Percentiles rank a stretch among this genome's conserved stretches.
Evolutionary conservation across 2,113 vertebrate species (phyloP).

Genomic region (Bagarius yarrelli): DNA sequence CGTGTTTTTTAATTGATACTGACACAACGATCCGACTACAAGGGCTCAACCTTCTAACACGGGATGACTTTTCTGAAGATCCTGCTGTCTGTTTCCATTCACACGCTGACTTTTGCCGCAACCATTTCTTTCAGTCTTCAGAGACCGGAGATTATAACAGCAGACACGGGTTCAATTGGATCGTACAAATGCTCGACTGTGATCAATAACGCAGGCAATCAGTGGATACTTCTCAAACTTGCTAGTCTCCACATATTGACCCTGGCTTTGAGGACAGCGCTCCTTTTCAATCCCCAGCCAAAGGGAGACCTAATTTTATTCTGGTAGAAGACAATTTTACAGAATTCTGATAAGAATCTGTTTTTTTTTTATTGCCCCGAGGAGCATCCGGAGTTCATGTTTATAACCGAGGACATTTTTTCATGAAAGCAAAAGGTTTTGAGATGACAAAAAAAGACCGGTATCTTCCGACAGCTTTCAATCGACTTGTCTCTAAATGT

Average conservation of each 20-base stretch:
- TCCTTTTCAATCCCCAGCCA: not conserved
- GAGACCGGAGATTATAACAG: constrained; percentile 27
- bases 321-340: constrained; percentile 6
- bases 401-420: constrained; percentile 5
- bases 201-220: constrained; percentile 23
- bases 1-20: not conserved
- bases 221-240: not conserved
- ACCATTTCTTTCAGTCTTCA: not conserved
- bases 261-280: not conserved
- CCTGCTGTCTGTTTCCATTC: not conserved
- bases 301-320: not conserved
- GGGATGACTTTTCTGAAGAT: not conserved
- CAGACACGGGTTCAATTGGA: constrained; percentile 31
- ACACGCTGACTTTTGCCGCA: not conserved
- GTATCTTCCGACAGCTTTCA: constrained; percentile 36
- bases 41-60: not conserved
- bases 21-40: not conserved
- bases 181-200: constrained; percentile 5
- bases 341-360: constrained; percentile 1
- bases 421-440: constrained; percentile 17
- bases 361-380: not conserved
- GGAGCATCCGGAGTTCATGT: not conserved
- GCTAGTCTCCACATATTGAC: not conserved
- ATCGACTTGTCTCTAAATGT: constrained; percentile 41
- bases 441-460: not conserved